Base-by-base conservation (phyloP, 1,140 invertebrate genomes). In the Nixonia krombeini region DNA sequence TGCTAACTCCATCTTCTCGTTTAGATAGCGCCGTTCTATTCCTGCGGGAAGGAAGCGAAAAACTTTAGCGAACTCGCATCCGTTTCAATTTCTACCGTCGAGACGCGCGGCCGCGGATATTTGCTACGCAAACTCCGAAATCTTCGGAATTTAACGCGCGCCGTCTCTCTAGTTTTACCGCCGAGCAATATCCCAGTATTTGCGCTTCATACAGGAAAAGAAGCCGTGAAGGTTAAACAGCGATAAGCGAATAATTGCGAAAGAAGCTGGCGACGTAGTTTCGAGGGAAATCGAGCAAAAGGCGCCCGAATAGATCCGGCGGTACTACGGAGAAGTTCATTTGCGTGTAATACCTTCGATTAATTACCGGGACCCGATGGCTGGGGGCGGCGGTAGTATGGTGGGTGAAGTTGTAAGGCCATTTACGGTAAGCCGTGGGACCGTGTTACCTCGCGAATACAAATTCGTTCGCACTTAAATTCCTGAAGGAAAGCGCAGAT, bases 401-500 rank as follows among this genome's bases (percentile, higher is more conserved):
- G 26, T 46, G 37, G 44, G 55, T 28, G 45, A 31, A 59, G 68
- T 69, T 79, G 80, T 82, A 80, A 75, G 72, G 63, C 79, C 81
- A 81, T 83, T 83, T 84, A 84, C 72, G 78, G 79, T 56, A 46
- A 70, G 44, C 52, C 71, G 65, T 70, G 66, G 73, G 70, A 57
- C 69, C 79, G 75, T 83, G 78, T 84, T 81, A 78, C 61, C 72
- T 71, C 66, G 68, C 50, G 70, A 74, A 70, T 80, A 82, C 80
- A 82, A 83, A 83, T 84, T 83, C 77, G 77, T 83, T 84, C 70
- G 75, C 79, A 81, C 80, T 83, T 75, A 76, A 82, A 83, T 84
- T 81, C 74, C 74, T 57, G 21, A 53, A 47, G 40, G 25, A 52
- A 65, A 64, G 68, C 65, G 65, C 62, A 49, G 51, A 81, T 83